Evolutionary conservation across 2,888 invertebrate genomes (phyloP), one percentile per base, ranked within the genome.

Genomic region (Amphipyra berbera): DNA sequence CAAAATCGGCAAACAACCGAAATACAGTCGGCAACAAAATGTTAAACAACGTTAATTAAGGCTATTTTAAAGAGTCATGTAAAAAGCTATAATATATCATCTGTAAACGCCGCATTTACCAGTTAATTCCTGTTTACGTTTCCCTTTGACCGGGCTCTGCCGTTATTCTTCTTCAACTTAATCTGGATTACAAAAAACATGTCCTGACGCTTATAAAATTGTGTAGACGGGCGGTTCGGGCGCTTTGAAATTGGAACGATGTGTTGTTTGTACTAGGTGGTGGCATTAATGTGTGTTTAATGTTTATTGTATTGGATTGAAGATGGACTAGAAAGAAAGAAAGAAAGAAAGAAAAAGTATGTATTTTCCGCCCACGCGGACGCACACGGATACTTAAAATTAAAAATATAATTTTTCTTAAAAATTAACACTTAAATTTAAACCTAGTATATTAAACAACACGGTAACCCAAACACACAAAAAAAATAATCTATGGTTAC

Each of bases 181-280:
- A 88, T 88, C 88, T 87, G 85, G 85, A 84, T 84, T 82, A 82
- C 82, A 87, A 88, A 87, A 88, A 87, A 86, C 80, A 82, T 80
- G 80, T 81, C 84, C 82, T 85, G 81, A 77, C 76, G 64, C 62
- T 74, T 76, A 65, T 58, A 55, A 45, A 41, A 61, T 35, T 54
- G 56, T 50, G 61, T 38, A 82, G 72, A 83, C 80, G 58, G 59
- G 76, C 75, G 65, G 48, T 66, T 52, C 0, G 0, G 14, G 61
- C 44, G 63, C 55, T 46, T 45, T 37, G 9, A 9, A 52, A 13
- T 42, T 8, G 0, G 10, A 3, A 15, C 33, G 9, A 56, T 35
- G 8, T 7, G 21, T 27, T 15, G 14, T 53, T 61, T 15, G 35
- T 54, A 14, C 47, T 14, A 15, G 27, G 7, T 21, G 8, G 8